These are phyloP conservation scores for Cariama cristata DNA, from an alignment of 2,113 vertebrate species.

Conservation along the genomic window DNA sequence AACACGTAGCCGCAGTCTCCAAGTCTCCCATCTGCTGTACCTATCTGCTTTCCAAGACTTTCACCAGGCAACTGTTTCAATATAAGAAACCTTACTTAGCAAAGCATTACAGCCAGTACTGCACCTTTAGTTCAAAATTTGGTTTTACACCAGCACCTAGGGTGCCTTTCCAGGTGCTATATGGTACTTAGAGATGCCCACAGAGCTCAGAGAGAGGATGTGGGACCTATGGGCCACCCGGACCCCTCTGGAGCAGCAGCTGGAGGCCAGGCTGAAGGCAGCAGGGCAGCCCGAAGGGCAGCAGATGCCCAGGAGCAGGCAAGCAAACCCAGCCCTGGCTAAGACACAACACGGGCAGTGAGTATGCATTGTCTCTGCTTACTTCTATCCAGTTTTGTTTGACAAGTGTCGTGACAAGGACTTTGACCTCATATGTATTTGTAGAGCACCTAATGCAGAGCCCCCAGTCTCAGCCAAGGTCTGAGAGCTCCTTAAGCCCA, in stretches of 20 bases:
- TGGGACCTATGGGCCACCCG: neutral
- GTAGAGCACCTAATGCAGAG: neutral
- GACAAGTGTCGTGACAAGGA: neutral
- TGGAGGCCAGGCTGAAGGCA: neutral
- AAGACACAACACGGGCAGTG: neutral
- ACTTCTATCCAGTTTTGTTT: neutral
- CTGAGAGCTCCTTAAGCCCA: neutral
- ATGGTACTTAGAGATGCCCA: neutral
- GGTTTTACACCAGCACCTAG: neutral
- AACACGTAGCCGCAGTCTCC: neutral
- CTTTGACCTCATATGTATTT: neutral
- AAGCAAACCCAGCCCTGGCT: neutral
- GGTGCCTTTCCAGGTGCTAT: neutral
- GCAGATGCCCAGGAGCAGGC: neutral
- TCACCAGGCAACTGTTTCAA: neutral
- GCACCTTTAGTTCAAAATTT: neutral
- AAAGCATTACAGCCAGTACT: neutral
- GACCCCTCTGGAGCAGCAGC: neutral
- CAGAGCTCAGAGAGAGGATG: rapidly evolving
- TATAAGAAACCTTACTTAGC: neutral
- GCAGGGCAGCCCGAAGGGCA: neutral
- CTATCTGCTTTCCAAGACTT: constrained; percentile 27
- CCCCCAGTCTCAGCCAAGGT: neutral
- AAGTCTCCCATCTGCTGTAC: constrained; percentile 40
- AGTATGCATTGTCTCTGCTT: rapidly evolving